Evolutionary conservation across 2,113 vertebrate species (phyloP).

Genomic region (Ivindomyrus marchei): DNA sequence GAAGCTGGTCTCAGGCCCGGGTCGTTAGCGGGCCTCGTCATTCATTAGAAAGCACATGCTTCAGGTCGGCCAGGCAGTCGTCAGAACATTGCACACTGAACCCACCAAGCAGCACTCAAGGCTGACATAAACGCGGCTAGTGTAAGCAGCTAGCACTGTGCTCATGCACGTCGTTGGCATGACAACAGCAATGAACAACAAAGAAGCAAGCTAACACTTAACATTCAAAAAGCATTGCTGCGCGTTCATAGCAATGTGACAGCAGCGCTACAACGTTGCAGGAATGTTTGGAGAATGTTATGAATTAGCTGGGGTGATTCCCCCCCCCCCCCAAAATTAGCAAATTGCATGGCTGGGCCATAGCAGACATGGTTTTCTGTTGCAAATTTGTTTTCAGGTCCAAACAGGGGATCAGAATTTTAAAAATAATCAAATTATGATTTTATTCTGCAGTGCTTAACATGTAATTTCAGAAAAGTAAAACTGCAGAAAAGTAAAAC

Average conservation of each 20-base stretch:
- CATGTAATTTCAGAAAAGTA: background rate
- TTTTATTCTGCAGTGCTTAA: background rate
- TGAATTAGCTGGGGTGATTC: background rate
- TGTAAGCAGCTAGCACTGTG: conserved; percentile 49
- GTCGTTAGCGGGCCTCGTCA: conserved; percentile 21
- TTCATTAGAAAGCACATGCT: conserved; percentile 54
- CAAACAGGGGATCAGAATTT: background rate
- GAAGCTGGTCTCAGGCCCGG: conserved; percentile 45
- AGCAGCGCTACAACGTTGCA: background rate
- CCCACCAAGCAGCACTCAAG: conserved; percentile 26
- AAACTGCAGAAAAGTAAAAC: no score
- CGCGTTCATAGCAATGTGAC: background rate
- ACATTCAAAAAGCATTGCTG: background rate
- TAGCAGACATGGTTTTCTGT: background rate
- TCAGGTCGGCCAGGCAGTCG: conserved; percentile 39
- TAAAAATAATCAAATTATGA: background rate
- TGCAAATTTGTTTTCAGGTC: background rate
- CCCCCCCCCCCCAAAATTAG: background rate
- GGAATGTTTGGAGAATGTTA: background rate
- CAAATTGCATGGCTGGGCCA: background rate
- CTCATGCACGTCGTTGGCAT: conserved; percentile 53
- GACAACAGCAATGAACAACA: background rate
- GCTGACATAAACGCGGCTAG: conserved; percentile 30
- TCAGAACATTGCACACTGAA: conserved; percentile 28
- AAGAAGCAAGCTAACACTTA: background rate